Percentiles rank a stretch among this genome's conserved stretches.
Conservation (phyloP, 2,888 invertebrate species). For the Cybosia mesomella region DNA sequence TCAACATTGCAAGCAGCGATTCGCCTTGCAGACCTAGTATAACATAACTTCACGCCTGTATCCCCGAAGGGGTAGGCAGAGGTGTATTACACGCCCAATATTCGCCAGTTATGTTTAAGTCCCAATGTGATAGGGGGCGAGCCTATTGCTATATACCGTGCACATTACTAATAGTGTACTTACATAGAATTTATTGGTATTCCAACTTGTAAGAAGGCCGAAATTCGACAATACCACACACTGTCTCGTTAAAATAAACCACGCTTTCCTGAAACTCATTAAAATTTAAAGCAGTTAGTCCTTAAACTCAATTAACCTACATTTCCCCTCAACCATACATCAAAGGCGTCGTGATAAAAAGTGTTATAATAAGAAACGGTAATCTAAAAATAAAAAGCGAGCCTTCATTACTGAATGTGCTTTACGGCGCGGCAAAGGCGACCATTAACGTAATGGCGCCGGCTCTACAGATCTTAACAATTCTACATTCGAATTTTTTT, state of each 20-base stretch:
- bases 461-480: constrained; percentile 10
- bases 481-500: constrained; percentile 1
- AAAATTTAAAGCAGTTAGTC: background rate
- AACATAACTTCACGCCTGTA: too few species aligned
- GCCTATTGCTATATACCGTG: too few species aligned
- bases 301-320: constrained; percentile 5
- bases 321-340: background rate
- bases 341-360: constrained; percentile 4
- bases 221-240: background rate
- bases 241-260: constrained; percentile 1
- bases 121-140: too few species aligned
- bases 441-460: constrained; percentile 10
- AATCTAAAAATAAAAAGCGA: background rate
- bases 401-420: background rate
- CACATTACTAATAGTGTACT: too few species aligned
- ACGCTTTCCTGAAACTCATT: background rate
- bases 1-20: too few species aligned
- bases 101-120: too few species aligned
- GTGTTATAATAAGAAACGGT: constrained; percentile 3
- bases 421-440: background rate
- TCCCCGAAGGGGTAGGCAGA: too few species aligned
- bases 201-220: background rate
- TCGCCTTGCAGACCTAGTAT: too few species aligned
- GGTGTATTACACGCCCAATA: too few species aligned
- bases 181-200: background rate